A percentile compares a stretch with the other conserved stretches of the same genome.
Conservation (phyloP, 2,888 invertebrate genomes). For the Drepanosiphum platanoidis region DNA sequence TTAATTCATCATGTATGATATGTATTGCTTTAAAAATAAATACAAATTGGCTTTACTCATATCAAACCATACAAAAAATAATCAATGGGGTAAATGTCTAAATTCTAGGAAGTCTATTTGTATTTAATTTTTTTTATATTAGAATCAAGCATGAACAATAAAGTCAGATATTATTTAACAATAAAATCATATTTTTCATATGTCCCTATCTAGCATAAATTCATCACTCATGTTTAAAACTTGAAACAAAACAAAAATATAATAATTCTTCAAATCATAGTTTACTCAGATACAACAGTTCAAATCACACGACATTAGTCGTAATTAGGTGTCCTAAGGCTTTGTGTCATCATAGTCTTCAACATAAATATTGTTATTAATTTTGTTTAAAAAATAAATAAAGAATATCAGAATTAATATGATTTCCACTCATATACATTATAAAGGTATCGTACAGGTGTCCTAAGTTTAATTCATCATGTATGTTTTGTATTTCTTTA, state of each 20-base stretch:
- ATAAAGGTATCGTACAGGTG: background rate
- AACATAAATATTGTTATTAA: background rate
- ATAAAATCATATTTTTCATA: background rate
- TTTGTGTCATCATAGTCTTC: background rate
- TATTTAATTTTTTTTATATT: background rate
- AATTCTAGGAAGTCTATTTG: no score
- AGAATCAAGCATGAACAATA: background rate
- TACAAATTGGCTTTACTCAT: no score
- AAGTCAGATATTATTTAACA: background rate
- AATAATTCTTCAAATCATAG: no score
- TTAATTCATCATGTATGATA: constrained; percentile 1
- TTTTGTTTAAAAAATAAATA: background rate
- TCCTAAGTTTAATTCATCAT: constrained; percentile 21
- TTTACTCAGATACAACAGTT: background rate
- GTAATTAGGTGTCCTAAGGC: constrained; percentile 24
- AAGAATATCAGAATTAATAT: background rate
- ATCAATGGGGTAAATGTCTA: no score
- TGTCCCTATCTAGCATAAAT: constrained; percentile 2
- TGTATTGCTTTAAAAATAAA: no score
- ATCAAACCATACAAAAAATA: no score
- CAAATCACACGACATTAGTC: background rate
- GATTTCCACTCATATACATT: background rate
- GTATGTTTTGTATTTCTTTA: no score
- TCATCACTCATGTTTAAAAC: background rate
- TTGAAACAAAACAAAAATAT: no score